Evolutionary conservation across 1,140 invertebrate species (phyloP).

Genomic region (Bicyclus anynana): DNA sequence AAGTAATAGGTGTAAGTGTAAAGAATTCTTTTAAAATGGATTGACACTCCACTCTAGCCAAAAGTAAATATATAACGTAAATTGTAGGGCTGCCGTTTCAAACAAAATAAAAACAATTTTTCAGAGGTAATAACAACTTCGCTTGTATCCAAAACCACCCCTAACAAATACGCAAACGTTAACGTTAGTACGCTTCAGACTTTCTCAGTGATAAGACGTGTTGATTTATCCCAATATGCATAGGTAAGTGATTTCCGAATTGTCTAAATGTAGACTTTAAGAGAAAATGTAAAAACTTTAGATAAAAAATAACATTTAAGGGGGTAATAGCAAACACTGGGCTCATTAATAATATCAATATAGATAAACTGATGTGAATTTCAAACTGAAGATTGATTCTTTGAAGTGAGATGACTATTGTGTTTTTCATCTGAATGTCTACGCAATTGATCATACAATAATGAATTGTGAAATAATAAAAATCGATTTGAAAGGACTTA

Average conservation of each 20-base stretch:
- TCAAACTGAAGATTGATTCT: not conserved
- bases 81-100: no score
- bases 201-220: slow-evolving; percentile 28
- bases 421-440: not conserved
- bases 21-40: no score
- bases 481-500: no score
- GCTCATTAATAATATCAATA: no score
- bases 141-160: slow-evolving; percentile 25
- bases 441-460: no score
- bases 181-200: slow-evolving; percentile 31
- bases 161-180: slow-evolving; percentile 30
- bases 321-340: no score
- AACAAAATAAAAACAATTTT: no score
- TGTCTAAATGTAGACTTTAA: slow-evolving; percentile 2
- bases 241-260: slow-evolving; percentile 21
- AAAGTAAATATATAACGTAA: no score
- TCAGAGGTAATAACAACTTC: slow-evolving; percentile 30
- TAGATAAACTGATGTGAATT: not conserved
- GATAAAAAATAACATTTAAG: no score
- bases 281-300: not conserved
- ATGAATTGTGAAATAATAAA: no score
- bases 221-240: slow-evolving; percentile 12
- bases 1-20: no score
- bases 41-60: no score
- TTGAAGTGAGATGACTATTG: not conserved